Conservation (phyloP, 2,888 invertebrate genomes). For the Cephus spinipes region DNA sequence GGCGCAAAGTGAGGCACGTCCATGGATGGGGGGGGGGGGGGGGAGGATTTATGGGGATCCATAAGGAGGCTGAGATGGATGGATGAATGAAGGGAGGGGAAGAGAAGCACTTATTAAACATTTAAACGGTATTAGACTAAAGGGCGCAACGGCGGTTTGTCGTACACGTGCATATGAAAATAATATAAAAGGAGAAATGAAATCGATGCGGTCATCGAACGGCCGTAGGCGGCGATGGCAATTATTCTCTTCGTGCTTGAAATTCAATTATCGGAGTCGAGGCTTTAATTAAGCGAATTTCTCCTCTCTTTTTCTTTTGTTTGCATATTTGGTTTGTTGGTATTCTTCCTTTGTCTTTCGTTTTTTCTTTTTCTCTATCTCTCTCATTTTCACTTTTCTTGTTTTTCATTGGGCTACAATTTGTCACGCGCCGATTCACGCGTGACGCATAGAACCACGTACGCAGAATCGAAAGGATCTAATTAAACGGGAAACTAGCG, state of each 20-base stretch:
- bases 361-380: background rate
- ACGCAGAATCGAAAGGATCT: background rate
- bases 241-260: background rate
- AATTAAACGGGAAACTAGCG: conserved; percentile 35
- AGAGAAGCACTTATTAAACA: background rate
- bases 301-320: background rate
- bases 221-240: background rate
- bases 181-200: background rate
- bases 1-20: too few relatives aligned
- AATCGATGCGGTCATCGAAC: background rate
- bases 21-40: too few relatives aligned
- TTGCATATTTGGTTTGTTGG: background rate
- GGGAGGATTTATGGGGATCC: too few relatives aligned
- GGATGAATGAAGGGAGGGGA: too few relatives aligned
- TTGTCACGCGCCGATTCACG: background rate
- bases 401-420: background rate
- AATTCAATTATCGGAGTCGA: background rate
- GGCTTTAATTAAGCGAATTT: background rate
- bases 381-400: background rate
- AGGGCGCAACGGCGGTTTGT: background rate
- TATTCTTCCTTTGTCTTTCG: background rate
- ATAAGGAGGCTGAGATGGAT: too few relatives aligned
- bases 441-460: background rate
- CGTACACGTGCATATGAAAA: background rate
- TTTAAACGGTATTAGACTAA: background rate